These are phyloP conservation scores for Gastrophysa polygoni DNA, from an alignment of 2,888 invertebrate genomes.

Conservation along the genomic window DNA sequence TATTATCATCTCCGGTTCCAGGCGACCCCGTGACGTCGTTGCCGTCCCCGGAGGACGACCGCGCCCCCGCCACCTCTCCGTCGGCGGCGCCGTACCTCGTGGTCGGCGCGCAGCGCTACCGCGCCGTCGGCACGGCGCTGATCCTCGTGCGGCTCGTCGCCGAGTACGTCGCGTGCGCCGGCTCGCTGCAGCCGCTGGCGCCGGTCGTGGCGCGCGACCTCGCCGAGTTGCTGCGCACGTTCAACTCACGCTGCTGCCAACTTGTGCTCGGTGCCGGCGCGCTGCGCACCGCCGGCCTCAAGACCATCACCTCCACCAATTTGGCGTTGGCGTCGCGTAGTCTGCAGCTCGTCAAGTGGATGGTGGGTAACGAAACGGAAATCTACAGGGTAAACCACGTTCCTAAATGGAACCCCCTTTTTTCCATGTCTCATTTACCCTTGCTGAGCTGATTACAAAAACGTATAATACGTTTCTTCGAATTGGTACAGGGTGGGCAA, in stretches of 20 bases:
- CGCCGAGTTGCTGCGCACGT: slow-evolving; percentile 86
- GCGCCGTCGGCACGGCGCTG: slow-evolving; percentile 81
- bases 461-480: too few relatives aligned
- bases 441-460: too few relatives aligned
- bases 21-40: slow-evolving; percentile 43
- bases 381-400: too few relatives aligned
- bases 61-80: slow-evolving; percentile 55
- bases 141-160: slow-evolving; percentile 87
- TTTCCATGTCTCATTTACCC: too few relatives aligned
- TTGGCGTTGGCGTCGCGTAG: slow-evolving; percentile 86
- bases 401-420: too few relatives aligned
- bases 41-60: slow-evolving; percentile 53
- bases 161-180: slow-evolving; percentile 87
- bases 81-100: slow-evolving; percentile 61
- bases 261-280: slow-evolving; percentile 97
- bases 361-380: too few relatives aligned
- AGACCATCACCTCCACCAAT: slow-evolving; percentile 94
- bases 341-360: slow-evolving; percentile 80
- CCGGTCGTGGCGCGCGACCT: slow-evolving; percentile 83
- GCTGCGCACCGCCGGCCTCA: slow-evolving; percentile 89
- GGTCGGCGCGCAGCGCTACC: slow-evolving; percentile 65
- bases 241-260: slow-evolving; percentile 89
- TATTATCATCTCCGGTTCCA: too few relatives aligned
- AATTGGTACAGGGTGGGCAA: too few relatives aligned
- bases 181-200: slow-evolving; percentile 78